Conservation (phyloP, 2,888 invertebrate genomes). For the Sarcophaga caerulescens region DNA sequence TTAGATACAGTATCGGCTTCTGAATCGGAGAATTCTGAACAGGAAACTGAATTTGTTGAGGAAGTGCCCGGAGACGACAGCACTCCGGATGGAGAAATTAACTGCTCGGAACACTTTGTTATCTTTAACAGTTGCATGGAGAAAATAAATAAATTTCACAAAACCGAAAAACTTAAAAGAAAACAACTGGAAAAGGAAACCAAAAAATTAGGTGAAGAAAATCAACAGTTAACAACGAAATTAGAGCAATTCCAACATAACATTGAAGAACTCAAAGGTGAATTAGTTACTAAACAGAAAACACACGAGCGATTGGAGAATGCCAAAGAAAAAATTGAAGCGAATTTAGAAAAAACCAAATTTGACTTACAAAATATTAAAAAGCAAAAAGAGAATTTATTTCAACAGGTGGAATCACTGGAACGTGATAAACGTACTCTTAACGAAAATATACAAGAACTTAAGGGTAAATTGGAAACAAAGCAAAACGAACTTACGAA, state of each 20-base stretch:
- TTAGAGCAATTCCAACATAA: constrained; percentile 52
- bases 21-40: constrained; percentile 50
- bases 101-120: constrained; percentile 67
- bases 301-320: constrained; percentile 57
- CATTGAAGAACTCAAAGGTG: constrained; percentile 48
- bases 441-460: constrained; percentile 41
- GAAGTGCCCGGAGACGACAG: constrained; percentile 58
- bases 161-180: constrained; percentile 62
- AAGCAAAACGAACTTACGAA: constrained; percentile 24
- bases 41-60: constrained; percentile 48
- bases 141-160: constrained; percentile 70
- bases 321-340: constrained; percentile 28
- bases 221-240: constrained; percentile 55
- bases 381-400: constrained; percentile 61
- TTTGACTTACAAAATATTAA: constrained; percentile 44
- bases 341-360: constrained; percentile 27
- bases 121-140: constrained; percentile 73
- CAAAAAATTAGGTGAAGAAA: constrained; percentile 57
- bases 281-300: constrained; percentile 54
- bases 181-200: constrained; percentile 66
- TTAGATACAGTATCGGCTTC: constrained; percentile 9
- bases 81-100: constrained; percentile 15
- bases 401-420: constrained; percentile 54
- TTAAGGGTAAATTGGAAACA: constrained; percentile 22
- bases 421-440: constrained; percentile 45